Evolutionary conservation across 2,797 vertebrate species (phyloP), one percentile per base, ranked within the genome.

Genomic region (Pseudocheirus occidentalis): DNA sequence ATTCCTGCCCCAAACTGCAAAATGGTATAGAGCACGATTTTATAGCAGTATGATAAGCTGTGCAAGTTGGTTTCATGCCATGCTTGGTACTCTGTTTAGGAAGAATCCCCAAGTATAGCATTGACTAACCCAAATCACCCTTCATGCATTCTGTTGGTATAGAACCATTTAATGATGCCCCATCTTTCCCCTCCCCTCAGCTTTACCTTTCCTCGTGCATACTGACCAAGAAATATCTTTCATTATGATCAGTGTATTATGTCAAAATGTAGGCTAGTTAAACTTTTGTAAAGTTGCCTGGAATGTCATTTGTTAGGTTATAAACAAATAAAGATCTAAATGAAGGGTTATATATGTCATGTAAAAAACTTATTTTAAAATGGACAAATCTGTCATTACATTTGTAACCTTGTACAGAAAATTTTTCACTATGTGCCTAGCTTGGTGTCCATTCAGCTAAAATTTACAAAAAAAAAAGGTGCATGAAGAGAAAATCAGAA

Each of bases 341-440:
- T 97, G 98, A 98, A 98, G 98, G 98, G 97, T 98, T 98, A 90
- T 98, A 95, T 4, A 81, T 98, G 97, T 98, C 97, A 96, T 96
- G 98, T 98, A 98, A 95, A 98, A 98, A 98, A 97, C 96, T 97
- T 96, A 97, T 98, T 98, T 98, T 97, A 96, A 97, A 96, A 97
- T 93, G 97, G 98, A 97, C 95, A 97, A 93, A 97, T 92, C 93
- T 94, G 97, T 98, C 98, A 98, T 98, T 98, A 98, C 98, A 98
- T 98, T 98, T 98, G 98, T 98, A 98, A 98, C 97, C 97, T 98
- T 99, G 98, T 99, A 99, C 98, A 99, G 98, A 98, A 97, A 97
- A 98, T 98, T 98, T 99, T 98, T 99, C 99, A 99, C 99, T 98
- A 98, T 98, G 99, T 99, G 99, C 99, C 99, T 99, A 98, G 99